Conservation (phyloP, 2,113 vertebrate genomes). For the Chlorodrepanis virens region DNA sequence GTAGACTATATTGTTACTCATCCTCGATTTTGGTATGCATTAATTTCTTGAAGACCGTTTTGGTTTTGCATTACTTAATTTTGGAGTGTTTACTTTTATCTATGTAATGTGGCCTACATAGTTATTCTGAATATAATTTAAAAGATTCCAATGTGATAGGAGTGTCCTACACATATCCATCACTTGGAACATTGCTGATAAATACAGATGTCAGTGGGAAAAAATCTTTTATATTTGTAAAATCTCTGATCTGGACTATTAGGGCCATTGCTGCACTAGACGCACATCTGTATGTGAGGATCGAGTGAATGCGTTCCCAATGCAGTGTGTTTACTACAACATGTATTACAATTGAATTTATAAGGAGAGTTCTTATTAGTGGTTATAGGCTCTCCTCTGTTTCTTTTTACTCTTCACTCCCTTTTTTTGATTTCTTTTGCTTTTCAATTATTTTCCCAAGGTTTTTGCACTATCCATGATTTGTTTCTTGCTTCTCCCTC, state of each 20-base stretch:
- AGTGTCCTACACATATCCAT: background rate
- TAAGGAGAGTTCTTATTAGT: background rate
- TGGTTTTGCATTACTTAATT: background rate
- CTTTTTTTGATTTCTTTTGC: background rate
- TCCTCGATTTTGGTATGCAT: background rate
- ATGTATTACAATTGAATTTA: background rate
- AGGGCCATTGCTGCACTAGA: background rate
- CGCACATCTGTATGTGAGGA: background rate
- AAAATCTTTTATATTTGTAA: slow-evolving; percentile 10
- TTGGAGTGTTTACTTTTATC: background rate
- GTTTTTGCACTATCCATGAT: background rate
- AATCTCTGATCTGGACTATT: background rate
- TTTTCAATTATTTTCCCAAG: background rate
- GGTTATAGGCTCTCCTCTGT: background rate
- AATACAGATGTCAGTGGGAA: background rate
- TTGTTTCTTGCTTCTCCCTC: background rate
- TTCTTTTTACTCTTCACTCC: background rate
- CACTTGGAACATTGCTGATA: background rate
- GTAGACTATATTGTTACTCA: background rate
- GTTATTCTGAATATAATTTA: background rate
- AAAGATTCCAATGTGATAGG: background rate
- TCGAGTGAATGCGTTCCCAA: background rate
- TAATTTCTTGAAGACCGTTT: background rate
- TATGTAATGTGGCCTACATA: background rate
- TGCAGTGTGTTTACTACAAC: background rate